These are phyloP conservation scores for Pollenia labialis DNA, from an alignment of 2,888 invertebrate species.

Conservation along the genomic window DNA sequence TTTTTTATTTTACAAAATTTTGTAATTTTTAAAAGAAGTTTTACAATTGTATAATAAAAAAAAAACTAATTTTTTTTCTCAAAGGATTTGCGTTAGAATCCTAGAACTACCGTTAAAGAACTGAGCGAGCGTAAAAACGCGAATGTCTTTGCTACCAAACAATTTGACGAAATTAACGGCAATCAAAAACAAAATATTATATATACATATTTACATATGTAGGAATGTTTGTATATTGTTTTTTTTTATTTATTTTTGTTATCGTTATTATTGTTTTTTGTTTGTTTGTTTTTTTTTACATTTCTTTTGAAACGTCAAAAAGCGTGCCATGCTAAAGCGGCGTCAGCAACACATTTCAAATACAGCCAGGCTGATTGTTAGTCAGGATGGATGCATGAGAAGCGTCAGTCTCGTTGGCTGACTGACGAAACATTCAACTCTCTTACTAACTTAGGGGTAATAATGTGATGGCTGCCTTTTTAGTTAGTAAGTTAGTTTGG, in stretches of 20 bases:
- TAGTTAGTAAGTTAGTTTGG: slow-evolving; percentile 39
- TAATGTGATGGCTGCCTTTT: slow-evolving; percentile 25
- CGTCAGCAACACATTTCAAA: slow-evolving; percentile 43
- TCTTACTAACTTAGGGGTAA: not conserved
- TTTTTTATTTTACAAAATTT: slow-evolving; percentile 6
- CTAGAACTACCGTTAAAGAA: slow-evolving; percentile 82
- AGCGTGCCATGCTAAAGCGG: slow-evolving; percentile 63
- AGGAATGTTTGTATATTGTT: slow-evolving; percentile 25
- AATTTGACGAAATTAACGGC: slow-evolving; percentile 71
- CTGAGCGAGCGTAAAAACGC: slow-evolving; percentile 81
- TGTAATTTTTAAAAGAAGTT: not conserved
- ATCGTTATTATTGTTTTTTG: slow-evolving; percentile 3
- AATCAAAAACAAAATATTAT: slow-evolving; percentile 61
- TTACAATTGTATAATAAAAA: too few relatives aligned
- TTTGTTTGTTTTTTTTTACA: slow-evolving; percentile 5
- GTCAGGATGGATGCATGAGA: slow-evolving; percentile 48
- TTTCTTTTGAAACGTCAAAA: slow-evolving; percentile 63
- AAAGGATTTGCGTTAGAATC: slow-evolving; percentile 80
- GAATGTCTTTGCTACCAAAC: slow-evolving; percentile 77
- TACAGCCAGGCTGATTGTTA: slow-evolving; percentile 32
- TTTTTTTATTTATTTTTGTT: slow-evolving; percentile 14
- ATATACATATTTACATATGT: slow-evolving; percentile 32
- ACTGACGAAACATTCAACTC: slow-evolving; percentile 12
- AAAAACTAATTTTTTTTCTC: not conserved
- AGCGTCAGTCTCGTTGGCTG: slow-evolving; percentile 24